Evolutionary conservation across 2,113 vertebrate genomes (phyloP).

Genomic region (Oxygymnocypris stewartii): DNA sequence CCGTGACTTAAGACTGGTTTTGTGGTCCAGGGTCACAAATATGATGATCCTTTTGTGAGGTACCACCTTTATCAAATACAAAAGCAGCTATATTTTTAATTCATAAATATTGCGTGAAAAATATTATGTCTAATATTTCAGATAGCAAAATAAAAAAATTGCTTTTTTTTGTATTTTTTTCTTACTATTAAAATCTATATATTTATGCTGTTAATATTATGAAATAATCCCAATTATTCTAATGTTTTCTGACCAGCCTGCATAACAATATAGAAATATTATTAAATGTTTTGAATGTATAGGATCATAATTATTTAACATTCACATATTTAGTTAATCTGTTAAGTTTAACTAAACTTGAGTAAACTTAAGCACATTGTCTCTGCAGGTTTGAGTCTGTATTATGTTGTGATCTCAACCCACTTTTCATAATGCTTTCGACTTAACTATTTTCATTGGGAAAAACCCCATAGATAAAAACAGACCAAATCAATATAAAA

Average conservation of each 20-base stretch:
- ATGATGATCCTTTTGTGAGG: too few species aligned
- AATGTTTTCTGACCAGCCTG: background rate
- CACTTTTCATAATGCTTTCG: background rate
- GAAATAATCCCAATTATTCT: background rate
- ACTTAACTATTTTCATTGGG: background rate
- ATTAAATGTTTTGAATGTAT: background rate
- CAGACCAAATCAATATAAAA: background rate
- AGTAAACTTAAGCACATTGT: background rate
- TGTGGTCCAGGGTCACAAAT: too few species aligned
- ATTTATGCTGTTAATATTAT: background rate
- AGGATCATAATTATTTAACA: background rate
- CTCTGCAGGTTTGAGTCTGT: background rate
- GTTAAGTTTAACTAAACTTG: background rate
- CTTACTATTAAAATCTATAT: background rate
- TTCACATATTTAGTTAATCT: background rate
- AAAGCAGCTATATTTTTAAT: background rate
- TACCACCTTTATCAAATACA: background rate
- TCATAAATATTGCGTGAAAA: background rate
- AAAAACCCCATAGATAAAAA: background rate
- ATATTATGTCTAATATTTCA: background rate
- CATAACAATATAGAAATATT: background rate
- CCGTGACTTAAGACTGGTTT: too few species aligned
- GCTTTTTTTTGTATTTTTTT: background rate
- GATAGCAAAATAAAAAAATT: background rate
- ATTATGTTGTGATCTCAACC: background rate